These are phyloP conservation scores for Brevimyrus niger DNA, from an alignment of 2,113 vertebrate genomes.

Conservation along the genomic window DNA sequence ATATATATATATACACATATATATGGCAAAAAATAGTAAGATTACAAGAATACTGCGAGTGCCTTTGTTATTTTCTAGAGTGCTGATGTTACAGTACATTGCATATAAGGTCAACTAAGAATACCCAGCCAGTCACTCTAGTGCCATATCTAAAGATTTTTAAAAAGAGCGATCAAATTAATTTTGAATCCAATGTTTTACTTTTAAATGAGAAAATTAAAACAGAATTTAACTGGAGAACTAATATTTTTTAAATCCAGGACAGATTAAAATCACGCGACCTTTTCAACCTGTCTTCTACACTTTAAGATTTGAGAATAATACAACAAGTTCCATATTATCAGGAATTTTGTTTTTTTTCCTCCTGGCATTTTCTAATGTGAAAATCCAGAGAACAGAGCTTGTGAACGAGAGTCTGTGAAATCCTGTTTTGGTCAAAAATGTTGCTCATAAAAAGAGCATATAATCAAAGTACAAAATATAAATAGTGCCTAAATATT, in stretches of 20 bases:
- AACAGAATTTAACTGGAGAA: neutral
- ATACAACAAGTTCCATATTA: neutral
- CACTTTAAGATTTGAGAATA: neutral
- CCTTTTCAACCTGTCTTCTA: neutral
- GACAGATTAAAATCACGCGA: neutral
- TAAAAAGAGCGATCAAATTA: neutral
- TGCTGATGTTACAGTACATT: slow-evolving; percentile 19
- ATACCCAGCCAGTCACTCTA: neutral
- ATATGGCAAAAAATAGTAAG: slow-evolving; percentile 12
- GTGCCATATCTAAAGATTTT: neutral
- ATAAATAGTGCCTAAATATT: neutral
- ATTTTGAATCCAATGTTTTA: neutral
- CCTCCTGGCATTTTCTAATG: neutral
- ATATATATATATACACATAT: neutral
- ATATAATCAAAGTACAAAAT: neutral
- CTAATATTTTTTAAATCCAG: neutral
- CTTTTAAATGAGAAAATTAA: neutral
- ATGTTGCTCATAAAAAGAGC: neutral
- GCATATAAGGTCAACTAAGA: slow-evolving; percentile 16
- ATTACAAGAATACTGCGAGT: slow-evolving; percentile 22
- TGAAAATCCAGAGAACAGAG: neutral
- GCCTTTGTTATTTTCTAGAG: neutral
- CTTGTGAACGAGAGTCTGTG: neutral
- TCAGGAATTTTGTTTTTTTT: too few relatives aligned
- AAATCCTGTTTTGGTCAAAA: neutral